These are phyloP conservation scores for Aselliscus stoliczkanus DNA, from an alignment of 2,797 vertebrate species.

Conservation along the genomic window DNA sequence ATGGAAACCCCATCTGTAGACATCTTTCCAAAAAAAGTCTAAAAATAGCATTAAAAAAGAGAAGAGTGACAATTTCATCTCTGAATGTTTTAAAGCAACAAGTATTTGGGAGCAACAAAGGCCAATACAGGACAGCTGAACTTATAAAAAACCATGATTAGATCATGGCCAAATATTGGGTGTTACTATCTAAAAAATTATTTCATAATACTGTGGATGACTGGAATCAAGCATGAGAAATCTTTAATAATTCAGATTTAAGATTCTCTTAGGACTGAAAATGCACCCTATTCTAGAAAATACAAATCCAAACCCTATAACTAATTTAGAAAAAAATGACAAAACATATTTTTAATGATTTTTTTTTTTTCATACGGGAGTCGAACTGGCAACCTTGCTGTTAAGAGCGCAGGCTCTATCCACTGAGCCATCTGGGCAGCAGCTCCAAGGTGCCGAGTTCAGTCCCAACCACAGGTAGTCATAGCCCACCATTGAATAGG, in stretches of 20 bases:
- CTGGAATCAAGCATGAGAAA: not conserved
- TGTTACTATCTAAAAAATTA: conserved; percentile 1
- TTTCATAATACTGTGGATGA: not conserved
- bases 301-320: not conserved
- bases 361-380: too few relatives aligned
- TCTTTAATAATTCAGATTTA: not conserved
- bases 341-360: not conserved
- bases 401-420: too few relatives aligned
- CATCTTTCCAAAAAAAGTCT: conserved; percentile 11
- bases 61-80: not conserved
- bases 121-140: not conserved
- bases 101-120: not conserved
- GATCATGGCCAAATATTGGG: not conserved
- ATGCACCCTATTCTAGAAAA: not conserved
- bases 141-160: not conserved
- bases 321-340: not conserved
- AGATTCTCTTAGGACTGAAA: not conserved
- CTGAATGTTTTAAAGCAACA: conserved; percentile 42
- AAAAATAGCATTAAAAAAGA: conserved; percentile 45
- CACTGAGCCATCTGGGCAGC: too few relatives aligned
- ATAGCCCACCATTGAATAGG: too few relatives aligned
- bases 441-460: too few relatives aligned
- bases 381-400: too few relatives aligned
- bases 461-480: too few relatives aligned
- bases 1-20: conserved; percentile 48